phyloP scores from a whole-genome alignment of 2,797 vertebrate genomes.

The Onychomys leucogaster region DNA sequence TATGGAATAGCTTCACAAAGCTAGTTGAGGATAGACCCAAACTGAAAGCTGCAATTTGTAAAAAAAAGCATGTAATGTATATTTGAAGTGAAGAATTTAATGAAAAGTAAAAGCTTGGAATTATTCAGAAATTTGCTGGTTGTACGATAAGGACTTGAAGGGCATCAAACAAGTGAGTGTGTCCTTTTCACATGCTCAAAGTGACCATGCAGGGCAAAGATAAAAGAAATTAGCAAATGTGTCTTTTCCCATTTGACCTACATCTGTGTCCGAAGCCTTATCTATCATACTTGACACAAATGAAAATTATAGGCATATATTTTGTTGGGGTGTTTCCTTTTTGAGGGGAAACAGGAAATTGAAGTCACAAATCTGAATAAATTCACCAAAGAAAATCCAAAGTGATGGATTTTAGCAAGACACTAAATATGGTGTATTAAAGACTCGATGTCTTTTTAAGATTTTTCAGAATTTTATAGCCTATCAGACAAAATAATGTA shows the following conservation, averaged over 20 bases:
- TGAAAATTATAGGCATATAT: neutral
- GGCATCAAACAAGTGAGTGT: neutral
- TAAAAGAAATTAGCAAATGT: conserved; percentile 36
- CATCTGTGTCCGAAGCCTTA: neutral
- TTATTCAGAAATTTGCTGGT: conserved; percentile 16
- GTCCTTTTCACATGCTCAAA: neutral
- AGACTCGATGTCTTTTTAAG: neutral
- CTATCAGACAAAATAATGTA: neutral
- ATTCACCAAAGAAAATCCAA: neutral
- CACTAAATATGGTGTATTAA: neutral
- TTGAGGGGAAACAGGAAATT: neutral
- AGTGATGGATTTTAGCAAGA: neutral
- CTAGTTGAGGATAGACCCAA: neutral
- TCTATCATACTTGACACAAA: neutral
- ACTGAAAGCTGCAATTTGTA: conserved; percentile 1
- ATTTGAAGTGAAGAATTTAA: neutral
- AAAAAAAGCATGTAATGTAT: neutral
- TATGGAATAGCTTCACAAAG: neutral
- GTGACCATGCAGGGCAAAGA: conserved; percentile 4
- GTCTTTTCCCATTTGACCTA: neutral
- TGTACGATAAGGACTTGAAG: neutral
- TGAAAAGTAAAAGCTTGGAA: neutral
- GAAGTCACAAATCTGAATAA: conserved; percentile 3
- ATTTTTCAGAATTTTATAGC: neutral
- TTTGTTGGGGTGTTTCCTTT: neutral